Percentiles rank a stretch among this genome's conserved stretches.
These are phyloP conservation scores for Nomada fucata DNA, from an alignment of 2,888 invertebrate species.

Conservation along the genomic window DNA sequence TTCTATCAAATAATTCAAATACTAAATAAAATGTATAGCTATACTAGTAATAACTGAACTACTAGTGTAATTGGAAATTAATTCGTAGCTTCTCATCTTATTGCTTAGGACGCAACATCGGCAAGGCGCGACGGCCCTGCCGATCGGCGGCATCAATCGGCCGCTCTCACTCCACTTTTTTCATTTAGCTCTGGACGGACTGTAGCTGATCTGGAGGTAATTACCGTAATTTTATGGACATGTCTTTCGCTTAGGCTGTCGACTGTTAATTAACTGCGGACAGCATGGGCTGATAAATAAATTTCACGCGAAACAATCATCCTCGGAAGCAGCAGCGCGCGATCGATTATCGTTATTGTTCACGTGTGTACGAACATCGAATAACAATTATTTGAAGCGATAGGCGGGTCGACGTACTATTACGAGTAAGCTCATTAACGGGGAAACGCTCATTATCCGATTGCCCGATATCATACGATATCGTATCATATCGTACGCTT, in stretches of 20 bases:
- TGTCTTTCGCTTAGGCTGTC: conserved; percentile 3
- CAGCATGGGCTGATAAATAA: conserved; percentile 47
- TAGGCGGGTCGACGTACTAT: conserved; percentile 39
- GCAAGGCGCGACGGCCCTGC: too few relatives aligned
- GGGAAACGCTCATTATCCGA: conserved; percentile 56
- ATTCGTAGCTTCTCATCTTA: too few relatives aligned
- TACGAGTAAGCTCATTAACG: conserved; percentile 65
- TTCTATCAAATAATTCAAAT: too few relatives aligned
- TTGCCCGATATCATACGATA: conserved; percentile 41
- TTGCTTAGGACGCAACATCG: too few relatives aligned
- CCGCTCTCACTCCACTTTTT: too few relatives aligned
- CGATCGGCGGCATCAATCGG: too few relatives aligned
- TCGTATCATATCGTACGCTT: conserved; percentile 30
- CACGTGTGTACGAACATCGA: conserved; percentile 44
- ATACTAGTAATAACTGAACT: too few relatives aligned
- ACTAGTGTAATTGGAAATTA: too few relatives aligned
- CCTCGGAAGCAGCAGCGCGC: conserved; percentile 23
- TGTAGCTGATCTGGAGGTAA: not conserved
- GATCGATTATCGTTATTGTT: conserved; percentile 60
- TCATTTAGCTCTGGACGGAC: too few relatives aligned
- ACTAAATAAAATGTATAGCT: too few relatives aligned
- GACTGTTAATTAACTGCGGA: conserved; percentile 45
- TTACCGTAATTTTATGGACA: conserved; percentile 6
- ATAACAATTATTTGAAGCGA: conserved; percentile 58
- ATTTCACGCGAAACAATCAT: conserved; percentile 52